Percentiles rank a stretch among this genome's conserved stretches.
These are phyloP conservation scores for Indicator maculatus DNA, from an alignment of 2,113 vertebrate genomes.

Conservation along the genomic window DNA sequence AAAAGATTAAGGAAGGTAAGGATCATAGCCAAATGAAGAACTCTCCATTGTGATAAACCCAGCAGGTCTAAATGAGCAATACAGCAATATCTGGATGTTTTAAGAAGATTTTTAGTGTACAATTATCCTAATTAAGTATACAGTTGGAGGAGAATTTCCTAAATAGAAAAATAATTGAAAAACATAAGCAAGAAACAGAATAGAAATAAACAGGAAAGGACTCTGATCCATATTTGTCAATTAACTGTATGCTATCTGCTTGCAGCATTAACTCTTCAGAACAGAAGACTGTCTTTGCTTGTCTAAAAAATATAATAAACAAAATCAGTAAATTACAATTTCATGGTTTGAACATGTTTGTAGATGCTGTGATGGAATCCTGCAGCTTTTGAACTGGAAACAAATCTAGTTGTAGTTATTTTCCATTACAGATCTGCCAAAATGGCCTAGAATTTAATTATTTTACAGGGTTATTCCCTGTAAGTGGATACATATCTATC, in stretches of 20 bases:
- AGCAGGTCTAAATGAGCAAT: not conserved
- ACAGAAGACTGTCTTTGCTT: not conserved
- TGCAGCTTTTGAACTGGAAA: not conserved
- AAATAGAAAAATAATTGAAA: not conserved
- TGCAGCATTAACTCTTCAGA: not conserved
- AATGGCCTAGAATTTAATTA: not conserved
- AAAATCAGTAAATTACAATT: not conserved
- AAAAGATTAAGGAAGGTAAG: not conserved
- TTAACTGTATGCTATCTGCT: not conserved
- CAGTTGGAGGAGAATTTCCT: not conserved
- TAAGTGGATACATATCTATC: not conserved
- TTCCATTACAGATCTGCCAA: not conserved
- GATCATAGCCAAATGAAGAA: not conserved
- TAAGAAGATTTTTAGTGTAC: not conserved
- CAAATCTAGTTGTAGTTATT: not conserved
- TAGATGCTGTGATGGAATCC: not conserved
- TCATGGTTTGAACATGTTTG: not conserved
- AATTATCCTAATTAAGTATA: not conserved
- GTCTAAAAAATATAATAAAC: not conserved
- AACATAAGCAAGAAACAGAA: not conserved
- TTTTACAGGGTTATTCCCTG: not conserved
- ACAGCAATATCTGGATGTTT: not conserved
- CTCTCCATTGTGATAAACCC: not conserved
- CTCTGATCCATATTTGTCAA: not conserved
- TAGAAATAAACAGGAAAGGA: not conserved